phyloP scores from a whole-genome alignment of 2,888 invertebrate genomes.

The Trachelus tabidus region DNA sequence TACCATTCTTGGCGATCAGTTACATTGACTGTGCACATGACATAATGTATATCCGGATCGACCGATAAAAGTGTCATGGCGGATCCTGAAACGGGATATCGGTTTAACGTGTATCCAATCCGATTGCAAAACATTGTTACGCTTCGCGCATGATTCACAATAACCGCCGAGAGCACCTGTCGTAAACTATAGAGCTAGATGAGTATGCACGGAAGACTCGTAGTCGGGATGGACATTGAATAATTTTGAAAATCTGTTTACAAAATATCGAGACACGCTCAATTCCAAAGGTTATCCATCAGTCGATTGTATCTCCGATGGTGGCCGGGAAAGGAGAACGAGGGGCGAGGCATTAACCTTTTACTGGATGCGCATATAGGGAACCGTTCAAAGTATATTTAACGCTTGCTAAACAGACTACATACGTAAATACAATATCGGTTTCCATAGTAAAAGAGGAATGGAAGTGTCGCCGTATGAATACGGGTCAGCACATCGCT shows the following conservation, averaged over 20 bases:
- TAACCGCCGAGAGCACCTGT: not conserved
- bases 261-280: not conserved
- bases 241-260: not conserved
- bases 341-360: no score
- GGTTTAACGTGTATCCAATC: not conserved
- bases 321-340: not conserved
- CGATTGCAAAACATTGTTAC: not conserved
- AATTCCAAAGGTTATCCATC: not conserved
- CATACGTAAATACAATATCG: slow-evolving; percentile 31
- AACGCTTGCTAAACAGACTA: not conserved
- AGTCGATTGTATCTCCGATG: not conserved
- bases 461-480: slow-evolving; percentile 42
- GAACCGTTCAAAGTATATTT: not conserved
- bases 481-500: slow-evolving; percentile 61
- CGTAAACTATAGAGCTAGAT: not conserved
- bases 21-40: not conserved
- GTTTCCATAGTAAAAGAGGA: slow-evolving; percentile 43
- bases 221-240: not conserved
- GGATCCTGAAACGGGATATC: not conserved
- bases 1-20: not conserved
- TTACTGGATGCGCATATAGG: not conserved
- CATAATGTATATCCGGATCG: not conserved
- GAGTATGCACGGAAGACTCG: not conserved
- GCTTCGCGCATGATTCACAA: not conserved
- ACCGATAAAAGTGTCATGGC: not conserved